Evolutionary conservation across 2,888 invertebrate species (phyloP), one percentile per base, ranked within the genome.

Genomic region (Synergus japonicus): DNA sequence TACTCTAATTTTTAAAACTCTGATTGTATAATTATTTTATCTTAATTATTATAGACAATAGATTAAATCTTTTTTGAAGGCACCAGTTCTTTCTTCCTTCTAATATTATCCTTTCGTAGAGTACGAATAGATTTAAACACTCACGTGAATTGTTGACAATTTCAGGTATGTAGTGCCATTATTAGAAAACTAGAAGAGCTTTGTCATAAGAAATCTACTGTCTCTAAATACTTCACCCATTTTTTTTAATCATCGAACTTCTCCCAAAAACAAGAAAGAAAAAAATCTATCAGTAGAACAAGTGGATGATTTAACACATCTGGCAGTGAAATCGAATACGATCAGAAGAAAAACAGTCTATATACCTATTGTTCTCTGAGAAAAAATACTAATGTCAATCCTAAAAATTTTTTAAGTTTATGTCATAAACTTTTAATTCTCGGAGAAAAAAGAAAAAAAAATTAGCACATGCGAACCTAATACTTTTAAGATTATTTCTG

Each of bases 321-420:
- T 73, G 73, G 73, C 73, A 73, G 73, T 73, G 73, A 13, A 73
- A 73, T 73, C 13, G 37, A n/a, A 73, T 73, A 73, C 29, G 10
- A 29, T 60, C 60, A 22, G 60, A 60, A 9, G 22, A 67, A 49
- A 69, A 29, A 69, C 49, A 49, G 69, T 49, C 29, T 73, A 54
- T 73, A 37, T 10, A 54, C n/a, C 49, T 54, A n/a, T 37, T 18
- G 41, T 54, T 73, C 54, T 73, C 15, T 49, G 15, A 43, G 15
- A 54, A 37, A 73, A 54, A 54, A 73, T 73, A 54, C 37, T 37
- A 54, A 54, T 54, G 22, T 49, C 54, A 73, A 54, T 29, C 22
- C 46, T 37, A 54, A 37, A 15, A n/a, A 2, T 2, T 73, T 54
- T 73, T 49, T 41, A 29, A 49, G 15, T 29, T 1, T 49, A 5